A percentile compares a stretch with the other conserved stretches of the same genome.
These are phyloP conservation scores for Tenthredo amoena DNA, from an alignment of 2,888 invertebrate genomes.

Conservation along the genomic window DNA sequence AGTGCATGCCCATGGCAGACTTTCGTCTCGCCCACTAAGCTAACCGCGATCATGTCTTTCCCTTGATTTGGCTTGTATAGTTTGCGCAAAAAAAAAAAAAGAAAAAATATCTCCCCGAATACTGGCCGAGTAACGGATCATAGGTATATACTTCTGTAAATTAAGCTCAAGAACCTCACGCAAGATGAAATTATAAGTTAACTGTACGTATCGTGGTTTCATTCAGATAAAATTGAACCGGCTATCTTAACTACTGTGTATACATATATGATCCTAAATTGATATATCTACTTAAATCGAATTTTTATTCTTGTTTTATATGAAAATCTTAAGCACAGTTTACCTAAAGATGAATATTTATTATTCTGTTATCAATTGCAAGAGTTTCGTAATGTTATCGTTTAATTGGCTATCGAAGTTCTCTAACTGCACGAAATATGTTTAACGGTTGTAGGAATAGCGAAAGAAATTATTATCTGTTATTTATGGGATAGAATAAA, in stretches of 20 bases:
- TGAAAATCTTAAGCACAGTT: not conserved
- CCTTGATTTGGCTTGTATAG: constrained; percentile 46
- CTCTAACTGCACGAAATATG: not conserved
- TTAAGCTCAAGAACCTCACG: not conserved
- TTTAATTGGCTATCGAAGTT: not conserved
- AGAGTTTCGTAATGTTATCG: not conserved
- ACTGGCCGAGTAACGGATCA: constrained; percentile 15
- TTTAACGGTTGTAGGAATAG: not conserved
- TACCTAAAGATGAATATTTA: not conserved
- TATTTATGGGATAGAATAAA: not conserved
- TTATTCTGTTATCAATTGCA: not conserved
- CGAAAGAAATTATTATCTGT: not conserved
- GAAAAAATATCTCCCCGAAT: not conserved
- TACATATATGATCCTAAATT: not conserved
- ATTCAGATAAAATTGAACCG: not conserved
- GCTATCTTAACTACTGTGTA: not conserved
- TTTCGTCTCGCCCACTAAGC: constrained; percentile 67
- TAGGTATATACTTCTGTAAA: not conserved
- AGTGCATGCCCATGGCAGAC: constrained; percentile 70
- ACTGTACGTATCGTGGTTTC: not conserved
- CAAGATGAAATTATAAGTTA: not conserved
- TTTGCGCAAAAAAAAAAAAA: not conserved
- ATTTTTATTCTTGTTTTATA: not conserved
- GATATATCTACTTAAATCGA: not conserved
- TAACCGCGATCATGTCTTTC: constrained; percentile 45